Percentiles rank a stretch among this genome's conserved stretches.
phyloP scores from a whole-genome alignment of 2,888 invertebrate genomes.

The Dryococelus australis region DNA sequence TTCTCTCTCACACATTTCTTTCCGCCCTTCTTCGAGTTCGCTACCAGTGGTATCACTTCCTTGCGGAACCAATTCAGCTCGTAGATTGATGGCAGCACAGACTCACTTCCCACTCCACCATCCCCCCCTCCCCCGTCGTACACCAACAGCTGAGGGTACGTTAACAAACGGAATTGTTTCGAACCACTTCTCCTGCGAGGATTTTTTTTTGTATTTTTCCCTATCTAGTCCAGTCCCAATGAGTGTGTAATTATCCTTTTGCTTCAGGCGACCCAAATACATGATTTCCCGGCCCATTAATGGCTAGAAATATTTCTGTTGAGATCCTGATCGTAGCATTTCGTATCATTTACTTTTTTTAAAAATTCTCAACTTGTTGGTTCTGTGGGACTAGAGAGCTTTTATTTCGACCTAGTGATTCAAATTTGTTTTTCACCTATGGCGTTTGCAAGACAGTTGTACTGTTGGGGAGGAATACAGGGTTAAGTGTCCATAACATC shows the following conservation, averaged over 20 bases:
- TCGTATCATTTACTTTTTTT: too few relatives aligned
- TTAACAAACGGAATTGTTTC: neutral
- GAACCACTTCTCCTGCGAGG: neutral
- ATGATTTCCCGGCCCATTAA: neutral
- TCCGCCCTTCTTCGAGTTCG: neutral
- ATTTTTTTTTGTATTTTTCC: neutral
- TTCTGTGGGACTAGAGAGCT: too few relatives aligned
- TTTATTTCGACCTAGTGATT: too few relatives aligned
- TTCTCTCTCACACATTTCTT: neutral
- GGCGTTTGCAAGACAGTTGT: too few relatives aligned
- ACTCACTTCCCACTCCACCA: neutral
- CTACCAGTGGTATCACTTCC: neutral
- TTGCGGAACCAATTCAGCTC: neutral
- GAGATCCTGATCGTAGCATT: too few relatives aligned
- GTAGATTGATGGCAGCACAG: neutral
- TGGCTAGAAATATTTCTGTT: too few relatives aligned
- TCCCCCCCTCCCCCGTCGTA: neutral
- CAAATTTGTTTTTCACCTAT: too few relatives aligned
- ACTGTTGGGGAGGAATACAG: too few relatives aligned
- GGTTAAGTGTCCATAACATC: too few relatives aligned
- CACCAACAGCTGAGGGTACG: neutral
- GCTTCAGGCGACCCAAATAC: neutral
- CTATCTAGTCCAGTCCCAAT: neutral
- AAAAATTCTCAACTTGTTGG: too few relatives aligned
- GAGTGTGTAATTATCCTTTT: neutral